A percentile compares a stretch with the other conserved stretches of the same genome.
These are phyloP conservation scores for Notodonta ziczac DNA, from an alignment of 2,888 invertebrate species.

Conservation along the genomic window DNA sequence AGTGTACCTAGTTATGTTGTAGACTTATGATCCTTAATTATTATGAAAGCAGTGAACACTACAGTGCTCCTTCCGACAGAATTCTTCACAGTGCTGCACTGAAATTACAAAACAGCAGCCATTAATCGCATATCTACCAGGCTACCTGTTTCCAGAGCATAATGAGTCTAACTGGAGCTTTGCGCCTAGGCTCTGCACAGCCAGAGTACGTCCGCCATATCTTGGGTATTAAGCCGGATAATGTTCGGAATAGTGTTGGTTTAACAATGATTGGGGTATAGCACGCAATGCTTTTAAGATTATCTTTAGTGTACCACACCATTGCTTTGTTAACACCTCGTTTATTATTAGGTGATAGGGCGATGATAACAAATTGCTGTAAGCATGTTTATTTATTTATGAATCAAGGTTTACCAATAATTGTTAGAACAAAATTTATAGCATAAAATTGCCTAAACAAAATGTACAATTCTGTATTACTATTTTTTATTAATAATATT, in stretches of 20 bases:
- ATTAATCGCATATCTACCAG: conserved; percentile 14
- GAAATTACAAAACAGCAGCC: conserved; percentile 29
- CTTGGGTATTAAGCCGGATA: background rate
- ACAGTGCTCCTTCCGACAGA: conserved; percentile 18
- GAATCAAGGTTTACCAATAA: too few species aligned
- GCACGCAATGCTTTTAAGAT: background rate
- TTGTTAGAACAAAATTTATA: too few species aligned
- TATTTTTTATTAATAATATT: too few species aligned
- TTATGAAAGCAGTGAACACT: conserved; percentile 29
- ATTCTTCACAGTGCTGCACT: conserved; percentile 25
- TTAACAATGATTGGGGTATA: background rate
- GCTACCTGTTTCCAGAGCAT: conserved; percentile 67
- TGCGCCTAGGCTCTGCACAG: conserved; percentile 43
- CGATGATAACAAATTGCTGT: too few species aligned
- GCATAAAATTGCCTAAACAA: too few species aligned
- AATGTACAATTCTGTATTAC: too few species aligned
- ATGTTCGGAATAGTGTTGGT: background rate
- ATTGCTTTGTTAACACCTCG: background rate
- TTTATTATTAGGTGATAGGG: background rate
- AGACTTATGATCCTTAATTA: conserved; percentile 28
- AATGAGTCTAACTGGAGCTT: conserved; percentile 72
- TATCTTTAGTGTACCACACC: background rate
- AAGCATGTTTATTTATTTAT: too few species aligned
- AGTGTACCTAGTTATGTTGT: too few species aligned
- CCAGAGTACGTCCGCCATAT: background rate